Evolutionary conservation across 2,113 vertebrate genomes (phyloP), one percentile per base, ranked within the genome.

Genomic region (Pangasianodon gigas): DNA sequence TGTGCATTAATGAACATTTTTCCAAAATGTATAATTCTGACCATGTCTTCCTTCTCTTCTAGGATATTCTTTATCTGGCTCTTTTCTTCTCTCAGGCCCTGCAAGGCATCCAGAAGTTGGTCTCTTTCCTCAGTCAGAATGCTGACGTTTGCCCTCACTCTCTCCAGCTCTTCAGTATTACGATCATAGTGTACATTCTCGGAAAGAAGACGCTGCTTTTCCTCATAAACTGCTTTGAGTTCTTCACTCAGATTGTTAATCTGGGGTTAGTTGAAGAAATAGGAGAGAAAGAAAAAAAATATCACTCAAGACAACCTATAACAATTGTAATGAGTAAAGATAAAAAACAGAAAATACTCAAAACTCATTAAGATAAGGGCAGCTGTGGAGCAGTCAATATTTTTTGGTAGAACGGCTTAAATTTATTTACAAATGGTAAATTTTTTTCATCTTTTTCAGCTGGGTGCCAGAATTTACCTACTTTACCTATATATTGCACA

Each of bases 91-190:
- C 88, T 41, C 60, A 91, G 21, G 11, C 19, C 26, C 81, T 91
- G 79, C 62, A 93, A 88, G 2, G 44, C 58, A 10, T 71, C 24
- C 85, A 89, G 83, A 29, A 93, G 90, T 18, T 89, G 89, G 26
- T 92, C 90, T 80, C 88, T 69, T 80, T 95, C 95, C 29, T 89
- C 90, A 6, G 87, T 94, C 21, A 96, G 83, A 65, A 89, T 84
- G 0, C 52, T 83, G 84, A 94, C 46, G 75, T 87, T 91, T 74
- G 58, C 8, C 83, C 60, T 85, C 62, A 94, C 86, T 65, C 90
- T 1, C 90, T 93, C 84, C 82, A 58, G 81, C 48, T 92, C 91
- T 0, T 74, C 48, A 74, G 80, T 21, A 69, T 48, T 8, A 8
- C 3, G 48, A 19, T 80, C 48, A 9, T 54, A 24, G 8, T 62